Evolutionary conservation across 2,888 invertebrate species (phyloP).

Genomic region (Noctuana brunneofusca): DNA sequence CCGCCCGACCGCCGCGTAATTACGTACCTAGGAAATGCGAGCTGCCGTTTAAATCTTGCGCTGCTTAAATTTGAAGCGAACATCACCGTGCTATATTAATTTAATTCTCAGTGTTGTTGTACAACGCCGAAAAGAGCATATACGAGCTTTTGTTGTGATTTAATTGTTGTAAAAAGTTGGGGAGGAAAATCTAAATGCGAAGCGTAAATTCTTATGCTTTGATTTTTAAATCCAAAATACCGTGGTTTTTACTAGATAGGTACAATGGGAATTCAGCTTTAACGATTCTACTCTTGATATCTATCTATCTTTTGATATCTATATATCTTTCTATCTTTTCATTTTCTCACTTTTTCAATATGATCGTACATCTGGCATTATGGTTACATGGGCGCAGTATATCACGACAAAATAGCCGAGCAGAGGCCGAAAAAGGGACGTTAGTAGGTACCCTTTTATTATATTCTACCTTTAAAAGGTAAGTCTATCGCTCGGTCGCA

Average conservation of each 20-base stretch:
- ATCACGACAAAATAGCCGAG: slow-evolving; percentile 41
- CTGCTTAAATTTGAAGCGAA: slow-evolving; percentile 76
- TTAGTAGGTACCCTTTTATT: slow-evolving; percentile 42
- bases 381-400: slow-evolving; percentile 42
- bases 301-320: too few species aligned
- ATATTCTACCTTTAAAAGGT: slow-evolving; percentile 40
- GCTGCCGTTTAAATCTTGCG: slow-evolving; percentile 79
- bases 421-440: slow-evolving; percentile 41
- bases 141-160: slow-evolving; percentile 6
- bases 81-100: slow-evolving; percentile 69
- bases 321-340: background rate
- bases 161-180: background rate
- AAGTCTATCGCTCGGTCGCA: slow-evolving; percentile 47
- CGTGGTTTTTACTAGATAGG: too few species aligned
- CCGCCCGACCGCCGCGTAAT: slow-evolving; percentile 69
- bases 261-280: too few species aligned
- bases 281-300: too few species aligned
- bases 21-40: slow-evolving; percentile 65
- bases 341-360: slow-evolving; percentile 38
- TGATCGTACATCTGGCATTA: slow-evolving; percentile 37
- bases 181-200: background rate
- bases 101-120: slow-evolving; percentile 59
- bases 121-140: slow-evolving; percentile 5
- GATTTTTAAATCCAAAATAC: background rate
- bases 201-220: background rate